Percentiles rank a stretch among this genome's conserved stretches.
phyloP scores from a whole-genome alignment of 92 coral and sea anemone species.

The Zoanthus gigantus region DNA sequence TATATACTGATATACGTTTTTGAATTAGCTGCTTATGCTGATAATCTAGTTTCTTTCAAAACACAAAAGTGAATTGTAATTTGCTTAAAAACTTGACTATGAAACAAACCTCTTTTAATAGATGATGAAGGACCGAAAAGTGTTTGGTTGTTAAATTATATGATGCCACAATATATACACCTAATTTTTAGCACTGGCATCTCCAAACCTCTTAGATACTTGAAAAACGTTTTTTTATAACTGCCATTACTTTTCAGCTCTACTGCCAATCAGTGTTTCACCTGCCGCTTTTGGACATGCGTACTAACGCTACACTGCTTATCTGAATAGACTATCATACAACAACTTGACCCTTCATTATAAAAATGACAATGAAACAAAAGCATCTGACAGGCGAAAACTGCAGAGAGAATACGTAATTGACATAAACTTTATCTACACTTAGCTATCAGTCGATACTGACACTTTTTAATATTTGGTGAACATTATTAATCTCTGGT shows the following conservation, averaged over 20 bases:
- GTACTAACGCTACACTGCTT: not conserved
- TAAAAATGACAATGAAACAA: conserved; percentile 27
- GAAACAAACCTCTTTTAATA: too few relatives aligned
- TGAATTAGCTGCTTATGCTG: too few relatives aligned
- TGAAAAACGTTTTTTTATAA: too few relatives aligned
- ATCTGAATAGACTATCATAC: not conserved
- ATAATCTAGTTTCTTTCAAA: not conserved
- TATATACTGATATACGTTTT: not conserved
- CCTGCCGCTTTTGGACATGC: conserved; percentile 28
- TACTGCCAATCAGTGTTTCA: not conserved
- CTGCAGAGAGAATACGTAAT: conserved; percentile 16
- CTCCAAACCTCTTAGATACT: too few relatives aligned
- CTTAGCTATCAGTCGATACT: not conserved
- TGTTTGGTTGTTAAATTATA: not conserved
- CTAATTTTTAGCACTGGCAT: too few relatives aligned
- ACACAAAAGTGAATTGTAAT: not conserved
- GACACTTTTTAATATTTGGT: conserved; percentile 1
- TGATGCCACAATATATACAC: not conserved
- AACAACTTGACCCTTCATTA: conserved; percentile 11
- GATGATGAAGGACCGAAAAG: not conserved
- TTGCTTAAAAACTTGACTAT: not conserved
- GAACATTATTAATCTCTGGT: not conserved
- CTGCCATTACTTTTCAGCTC: not conserved
- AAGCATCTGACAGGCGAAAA: not conserved
- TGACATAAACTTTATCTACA: conserved; percentile 6